Evolutionary conservation across 2,888 invertebrate genomes (phyloP).

Genomic region (Zygothrica quintamaculata): DNA sequence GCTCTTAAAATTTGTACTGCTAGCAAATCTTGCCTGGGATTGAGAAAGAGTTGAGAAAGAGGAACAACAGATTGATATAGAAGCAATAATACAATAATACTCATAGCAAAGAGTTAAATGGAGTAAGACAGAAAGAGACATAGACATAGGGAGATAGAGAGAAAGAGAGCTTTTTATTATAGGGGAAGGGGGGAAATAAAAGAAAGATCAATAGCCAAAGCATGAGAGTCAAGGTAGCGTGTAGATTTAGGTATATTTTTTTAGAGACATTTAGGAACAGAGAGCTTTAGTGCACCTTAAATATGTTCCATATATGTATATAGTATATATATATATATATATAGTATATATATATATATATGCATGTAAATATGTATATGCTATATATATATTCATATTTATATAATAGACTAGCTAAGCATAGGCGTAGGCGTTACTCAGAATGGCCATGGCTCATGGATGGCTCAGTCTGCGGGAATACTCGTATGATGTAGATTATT

Average conservation of each 20-base stretch:
- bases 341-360: slow-evolving; percentile 5
- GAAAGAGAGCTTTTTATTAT: slow-evolving; percentile 1
- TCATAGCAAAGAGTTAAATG: too few relatives aligned
- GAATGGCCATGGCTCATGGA: slow-evolving; percentile 51
- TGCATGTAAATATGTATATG: slow-evolving; percentile 9
- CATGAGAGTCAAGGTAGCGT: slow-evolving; percentile 7
- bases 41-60: too few relatives aligned
- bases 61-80: too few relatives aligned
- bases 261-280: slow-evolving; percentile 28
- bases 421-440: slow-evolving; percentile 58
- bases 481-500: slow-evolving; percentile 20
- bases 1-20: slow-evolving; percentile 42
- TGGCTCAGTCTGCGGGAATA: slow-evolving; percentile 20
- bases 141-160: slow-evolving; percentile 15
- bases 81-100: too few relatives aligned
- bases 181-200: slow-evolving; percentile 3
- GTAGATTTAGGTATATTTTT: too few relatives aligned
- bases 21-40: slow-evolving; percentile 26
- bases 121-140: slow-evolving; percentile 14
- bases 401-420: slow-evolving; percentile 65
- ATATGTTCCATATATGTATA: slow-evolving; percentile 35
- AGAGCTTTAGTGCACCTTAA: slow-evolving; percentile 44
- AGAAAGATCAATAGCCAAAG: slow-evolving; percentile 2
- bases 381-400: slow-evolving; percentile 19
- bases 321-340: slow-evolving; percentile 1